A percentile compares a stretch with the other conserved stretches of the same genome.
These are phyloP conservation scores for Pyrrhia umbra DNA, from an alignment of 2,888 invertebrate genomes.

Conservation along the genomic window DNA sequence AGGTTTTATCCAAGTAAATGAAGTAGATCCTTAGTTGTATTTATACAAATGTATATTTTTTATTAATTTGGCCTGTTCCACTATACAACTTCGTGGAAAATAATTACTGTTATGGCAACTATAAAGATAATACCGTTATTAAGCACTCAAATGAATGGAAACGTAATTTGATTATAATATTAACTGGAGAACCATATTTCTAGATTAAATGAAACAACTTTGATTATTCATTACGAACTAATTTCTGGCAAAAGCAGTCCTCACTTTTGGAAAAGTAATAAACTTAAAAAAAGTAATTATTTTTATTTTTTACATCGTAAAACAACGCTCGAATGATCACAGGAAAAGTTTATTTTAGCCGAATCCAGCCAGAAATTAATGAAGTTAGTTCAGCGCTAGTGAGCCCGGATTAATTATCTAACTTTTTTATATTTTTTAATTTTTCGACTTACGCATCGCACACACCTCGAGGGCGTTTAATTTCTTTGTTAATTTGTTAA, in stretches of 20 bases:
- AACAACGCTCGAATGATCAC: conserved; percentile 55
- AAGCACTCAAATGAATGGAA: background rate
- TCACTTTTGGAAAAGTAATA: no score
- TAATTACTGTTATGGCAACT: conserved; percentile 7
- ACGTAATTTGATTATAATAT: conserved; percentile 22
- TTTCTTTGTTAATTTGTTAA: conserved; percentile 50
- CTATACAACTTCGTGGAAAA: background rate
- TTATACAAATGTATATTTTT: no score
- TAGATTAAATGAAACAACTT: conserved; percentile 27
- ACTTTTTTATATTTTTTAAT: conserved; percentile 44
- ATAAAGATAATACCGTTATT: conserved; percentile 12
- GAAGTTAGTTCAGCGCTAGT: conserved; percentile 54
- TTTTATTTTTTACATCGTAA: conserved; percentile 49
- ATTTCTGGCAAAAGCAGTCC: conserved; percentile 21
- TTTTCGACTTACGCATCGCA: conserved; percentile 33
- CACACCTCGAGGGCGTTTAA: conserved; percentile 49
- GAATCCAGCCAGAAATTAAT: conserved; percentile 51
- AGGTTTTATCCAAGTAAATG: no score
- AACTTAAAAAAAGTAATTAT: conserved; percentile 53
- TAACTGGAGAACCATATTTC: background rate
- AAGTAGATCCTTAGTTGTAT: no score
- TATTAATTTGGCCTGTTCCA: no score
- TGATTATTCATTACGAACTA: conserved; percentile 41
- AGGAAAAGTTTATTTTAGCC: conserved; percentile 51
- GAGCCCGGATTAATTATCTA: conserved; percentile 52